Conservation (phyloP, 2,888 invertebrate genomes). For the Pelosia muscerda region DNA sequence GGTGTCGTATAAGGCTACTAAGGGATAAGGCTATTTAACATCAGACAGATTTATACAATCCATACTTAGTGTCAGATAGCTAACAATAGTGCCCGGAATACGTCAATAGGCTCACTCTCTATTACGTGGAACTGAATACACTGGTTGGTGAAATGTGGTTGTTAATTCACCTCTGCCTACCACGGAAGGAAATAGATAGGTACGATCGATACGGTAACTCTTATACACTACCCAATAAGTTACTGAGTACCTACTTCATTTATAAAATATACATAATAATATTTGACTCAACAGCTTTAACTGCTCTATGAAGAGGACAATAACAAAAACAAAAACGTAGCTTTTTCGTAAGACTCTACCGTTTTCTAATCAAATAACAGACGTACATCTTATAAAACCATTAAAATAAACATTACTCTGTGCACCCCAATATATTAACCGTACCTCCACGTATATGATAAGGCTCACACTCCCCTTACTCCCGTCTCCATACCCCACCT, state of each 20-base stretch:
- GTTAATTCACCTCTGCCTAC: too few relatives aligned
- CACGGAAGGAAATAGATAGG: too few relatives aligned
- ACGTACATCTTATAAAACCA: slow-evolving; percentile 37
- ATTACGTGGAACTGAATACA: too few relatives aligned
- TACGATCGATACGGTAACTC: too few relatives aligned
- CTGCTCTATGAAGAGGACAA: background rate
- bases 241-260: background rate
- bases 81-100: too few relatives aligned
- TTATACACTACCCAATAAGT: background rate
- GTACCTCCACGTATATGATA: slow-evolving; percentile 24
- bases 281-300: background rate
- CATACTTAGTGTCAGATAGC: too few relatives aligned
- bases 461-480: slow-evolving; percentile 23
- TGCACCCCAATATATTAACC: slow-evolving; percentile 38
- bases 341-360: background rate
- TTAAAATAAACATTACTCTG: slow-evolving; percentile 42
- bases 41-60: too few relatives aligned
- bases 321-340: background rate
- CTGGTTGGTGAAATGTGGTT: too few relatives aligned
- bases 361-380: slow-evolving; percentile 4
- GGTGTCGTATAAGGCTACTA: too few relatives aligned
- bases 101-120: too few relatives aligned
- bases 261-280: background rate
- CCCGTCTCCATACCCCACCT: slow-evolving; percentile 50
- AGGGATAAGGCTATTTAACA: too few relatives aligned